Base-by-base conservation (phyloP, 2,888 invertebrate genomes). In the Allolobophora icterica region DNA sequence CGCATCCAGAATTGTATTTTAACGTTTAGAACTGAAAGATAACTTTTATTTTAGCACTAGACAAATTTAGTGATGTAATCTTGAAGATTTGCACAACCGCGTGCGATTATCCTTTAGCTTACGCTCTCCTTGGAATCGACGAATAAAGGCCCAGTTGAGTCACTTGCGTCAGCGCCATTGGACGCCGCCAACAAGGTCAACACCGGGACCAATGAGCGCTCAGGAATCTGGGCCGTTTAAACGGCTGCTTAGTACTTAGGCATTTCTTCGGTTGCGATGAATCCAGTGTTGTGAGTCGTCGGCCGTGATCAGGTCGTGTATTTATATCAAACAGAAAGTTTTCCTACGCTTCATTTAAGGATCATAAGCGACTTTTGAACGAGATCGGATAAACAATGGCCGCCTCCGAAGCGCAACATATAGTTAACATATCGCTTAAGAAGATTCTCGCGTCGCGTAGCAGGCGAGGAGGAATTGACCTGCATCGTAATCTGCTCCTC, bases 131-230 rank as follows among this genome's bases (percentile, higher is more conserved):
- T 34, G 87, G 87, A 87, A 87, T 87, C 17, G 87, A 34, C 87
- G 35, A 71, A 71, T 71, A 71, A 71, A 30, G 71, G 71, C 11
- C 71, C 87, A 35, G 87, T 87, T 87, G 87, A 87, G 87, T 87
- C 87, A 87, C 38, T 24, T 35, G 15, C 87, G 34, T 35, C 35
- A 87, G 0, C 87, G 87, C 35, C 35, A 87, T 87, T 87, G 87
- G 87, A 5, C 87, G 87, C 38, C 11, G 21, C 38, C 35, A 87
- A 87, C 34, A 15, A 35, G 38, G 87, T 34, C 87, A 35, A 4
- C 21, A 0, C 38, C 6, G 35, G 35, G 87, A 87, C 87, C 87
- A 87, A 87, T 87, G 11, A 38, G 24, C 34, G 87, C 35, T 15
- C 19, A 87, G 34, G 30, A 24, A 87, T 87, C 17, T 87, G 24